These are phyloP conservation scores for Echeneis naucrates DNA, from an alignment of 2,797 vertebrate genomes.

Conservation along the genomic window DNA sequence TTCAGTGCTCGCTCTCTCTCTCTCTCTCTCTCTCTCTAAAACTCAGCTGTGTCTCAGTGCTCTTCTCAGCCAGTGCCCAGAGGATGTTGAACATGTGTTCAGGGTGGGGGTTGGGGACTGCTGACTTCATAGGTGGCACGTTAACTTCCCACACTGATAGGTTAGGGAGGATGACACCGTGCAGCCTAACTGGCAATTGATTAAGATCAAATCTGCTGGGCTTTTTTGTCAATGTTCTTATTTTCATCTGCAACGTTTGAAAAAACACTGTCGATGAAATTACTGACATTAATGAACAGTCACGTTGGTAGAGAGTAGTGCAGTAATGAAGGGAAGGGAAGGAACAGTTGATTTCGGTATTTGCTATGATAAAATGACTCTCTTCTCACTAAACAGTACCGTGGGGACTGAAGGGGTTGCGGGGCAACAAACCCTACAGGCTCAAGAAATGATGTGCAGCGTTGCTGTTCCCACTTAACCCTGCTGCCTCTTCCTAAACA, in stretches of 20 bases:
- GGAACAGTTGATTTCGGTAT: conserved; percentile 8
- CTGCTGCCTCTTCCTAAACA: conserved; percentile 29
- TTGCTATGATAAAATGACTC: conserved; percentile 28
- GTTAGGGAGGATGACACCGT: conserved; percentile 46
- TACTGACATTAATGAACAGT: conserved; percentile 19
- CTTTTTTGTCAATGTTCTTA: conserved; percentile 13
- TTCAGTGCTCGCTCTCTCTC: conserved; percentile 63
- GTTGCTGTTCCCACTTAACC: conserved; percentile 26
- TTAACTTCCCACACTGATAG: conserved; percentile 61
- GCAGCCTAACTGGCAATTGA: conserved; percentile 17
- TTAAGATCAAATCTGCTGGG: conserved; percentile 28
- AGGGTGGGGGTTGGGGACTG: conserved; percentile 77
- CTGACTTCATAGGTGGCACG: conserved; percentile 79
- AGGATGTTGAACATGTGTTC: conserved; percentile 82
- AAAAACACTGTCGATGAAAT: conserved; percentile 14
- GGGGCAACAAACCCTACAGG: conserved; percentile 11
- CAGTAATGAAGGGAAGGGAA: background rate
- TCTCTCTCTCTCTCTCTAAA: conserved; percentile 56
- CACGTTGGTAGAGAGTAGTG: conserved; percentile 1
- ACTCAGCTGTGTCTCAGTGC: conserved; percentile 73
- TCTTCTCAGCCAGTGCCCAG: conserved; percentile 71
- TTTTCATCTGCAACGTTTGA: too few species aligned
- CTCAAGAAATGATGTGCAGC: conserved; percentile 8
- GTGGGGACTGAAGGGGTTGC: background rate
- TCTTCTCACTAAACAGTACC: conserved; percentile 18